A percentile compares a stretch with the other conserved stretches of the same genome.
These are phyloP conservation scores for Hoplias malabaricus DNA, from an alignment of 2,113 vertebrate genomes.

Conservation along the genomic window DNA sequence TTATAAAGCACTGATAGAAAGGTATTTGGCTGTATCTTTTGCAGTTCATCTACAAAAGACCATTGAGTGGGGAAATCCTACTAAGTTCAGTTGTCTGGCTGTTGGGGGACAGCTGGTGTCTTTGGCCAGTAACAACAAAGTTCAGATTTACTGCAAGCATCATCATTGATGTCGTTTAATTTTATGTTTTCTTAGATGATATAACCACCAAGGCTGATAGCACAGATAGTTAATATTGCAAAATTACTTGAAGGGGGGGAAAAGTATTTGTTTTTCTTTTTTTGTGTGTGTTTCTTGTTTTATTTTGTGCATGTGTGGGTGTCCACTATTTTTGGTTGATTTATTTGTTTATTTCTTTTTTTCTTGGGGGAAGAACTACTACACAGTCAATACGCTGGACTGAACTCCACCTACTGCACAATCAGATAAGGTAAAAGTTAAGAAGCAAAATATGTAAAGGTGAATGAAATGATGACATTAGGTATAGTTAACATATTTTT, in stretches of 20 bases:
- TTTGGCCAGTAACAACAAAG: slow-evolving; percentile 43
- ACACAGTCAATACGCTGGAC: too few relatives aligned
- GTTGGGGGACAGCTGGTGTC: slow-evolving; percentile 31
- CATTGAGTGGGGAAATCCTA: slow-evolving; percentile 35
- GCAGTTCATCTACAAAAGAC: slow-evolving; percentile 30
- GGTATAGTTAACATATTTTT: background rate
- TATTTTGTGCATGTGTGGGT: too few relatives aligned
- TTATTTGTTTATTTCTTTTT: too few relatives aligned
- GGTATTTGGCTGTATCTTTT: slow-evolving; percentile 70
- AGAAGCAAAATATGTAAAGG: background rate
- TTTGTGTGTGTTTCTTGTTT: too few relatives aligned
- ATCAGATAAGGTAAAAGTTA: background rate
- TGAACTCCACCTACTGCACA: background rate
- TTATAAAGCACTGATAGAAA: slow-evolving; percentile 77
- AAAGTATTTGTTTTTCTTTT: too few relatives aligned
- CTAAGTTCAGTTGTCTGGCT: slow-evolving; percentile 35
- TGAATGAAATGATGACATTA: background rate
- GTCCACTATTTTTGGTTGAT: too few relatives aligned
- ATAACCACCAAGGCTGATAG: background rate
- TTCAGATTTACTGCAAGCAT: background rate
- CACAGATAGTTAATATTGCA: background rate
- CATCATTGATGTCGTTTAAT: background rate
- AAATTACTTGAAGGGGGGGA: background rate
- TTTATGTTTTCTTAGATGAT: background rate
- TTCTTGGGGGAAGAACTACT: too few relatives aligned